Evolutionary conservation across 1,140 invertebrate genomes (phyloP).

Genomic region (Drosophila pseudoananassae): DNA sequence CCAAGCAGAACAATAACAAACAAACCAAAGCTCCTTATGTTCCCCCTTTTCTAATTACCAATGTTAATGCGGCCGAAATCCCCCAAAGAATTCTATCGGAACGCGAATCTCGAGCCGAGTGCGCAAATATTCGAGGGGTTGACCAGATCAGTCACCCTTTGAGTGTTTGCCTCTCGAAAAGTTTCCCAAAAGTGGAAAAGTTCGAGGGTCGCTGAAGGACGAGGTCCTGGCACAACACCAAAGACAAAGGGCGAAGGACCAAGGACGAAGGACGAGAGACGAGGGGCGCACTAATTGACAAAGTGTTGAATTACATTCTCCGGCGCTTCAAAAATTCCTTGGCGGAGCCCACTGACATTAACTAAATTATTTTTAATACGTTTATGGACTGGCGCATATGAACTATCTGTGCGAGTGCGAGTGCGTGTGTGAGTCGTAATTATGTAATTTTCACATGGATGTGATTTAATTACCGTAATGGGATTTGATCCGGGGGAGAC

Average conservation of each 20-base stretch:
- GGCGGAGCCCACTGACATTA: constrained; percentile 66
- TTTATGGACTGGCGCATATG: constrained; percentile 75
- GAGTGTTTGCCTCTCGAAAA: constrained; percentile 44
- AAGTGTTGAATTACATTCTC: constrained; percentile 79
- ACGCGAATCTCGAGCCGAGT: constrained; percentile 47
- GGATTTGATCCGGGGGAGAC: constrained; percentile 68
- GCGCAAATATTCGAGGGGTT: constrained; percentile 50
- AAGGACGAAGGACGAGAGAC: background rate
- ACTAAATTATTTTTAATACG: constrained; percentile 84
- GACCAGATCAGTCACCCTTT: constrained; percentile 65
- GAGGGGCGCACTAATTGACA: constrained; percentile 66
- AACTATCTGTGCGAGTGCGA: constrained; percentile 34
- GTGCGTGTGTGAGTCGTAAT: constrained; percentile 61
- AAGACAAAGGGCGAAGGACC: background rate
- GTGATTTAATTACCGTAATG: constrained; percentile 84
- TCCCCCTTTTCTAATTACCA: constrained; percentile 66
- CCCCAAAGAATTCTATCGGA: constrained; percentile 49
- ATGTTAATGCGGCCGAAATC: constrained; percentile 66
- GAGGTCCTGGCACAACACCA: background rate
- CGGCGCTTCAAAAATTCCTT: constrained; percentile 50
- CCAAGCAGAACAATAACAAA: constrained; percentile 27
- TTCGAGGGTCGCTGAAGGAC: constrained; percentile 1
- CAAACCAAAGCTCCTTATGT: constrained; percentile 8
- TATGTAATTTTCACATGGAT: constrained; percentile 83
- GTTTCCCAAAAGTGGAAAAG: constrained; percentile 18